Evolutionary conservation across 2,888 invertebrate species (phyloP).

Genomic region (Cerastis leucographa): DNA sequence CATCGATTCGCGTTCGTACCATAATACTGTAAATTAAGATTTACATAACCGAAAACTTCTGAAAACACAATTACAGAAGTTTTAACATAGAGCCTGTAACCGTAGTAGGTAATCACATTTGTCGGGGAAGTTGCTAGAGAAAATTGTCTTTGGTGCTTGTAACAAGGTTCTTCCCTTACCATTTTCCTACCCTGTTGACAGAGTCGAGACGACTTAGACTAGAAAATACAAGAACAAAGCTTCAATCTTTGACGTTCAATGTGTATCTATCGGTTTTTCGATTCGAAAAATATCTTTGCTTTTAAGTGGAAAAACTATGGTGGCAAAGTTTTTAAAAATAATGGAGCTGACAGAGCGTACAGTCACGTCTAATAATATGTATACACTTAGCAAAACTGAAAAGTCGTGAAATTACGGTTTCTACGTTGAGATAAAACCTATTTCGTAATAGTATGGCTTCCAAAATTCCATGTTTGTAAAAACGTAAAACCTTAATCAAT

Average conservation of each 20-base stretch:
- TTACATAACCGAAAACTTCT: conserved; percentile 85
- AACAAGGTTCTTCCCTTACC: conserved; percentile 79
- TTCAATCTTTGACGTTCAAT: conserved; percentile 42
- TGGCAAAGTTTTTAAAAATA: conserved; percentile 5
- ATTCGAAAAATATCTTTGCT: conserved; percentile 37
- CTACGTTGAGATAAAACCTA: too few species aligned
- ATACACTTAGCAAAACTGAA: too few species aligned
- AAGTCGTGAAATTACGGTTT: too few species aligned
- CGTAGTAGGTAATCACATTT: conserved; percentile 86
- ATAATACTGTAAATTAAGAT: conserved; percentile 84
- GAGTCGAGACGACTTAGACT: conserved; percentile 51
- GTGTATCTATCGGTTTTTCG: conserved; percentile 38
- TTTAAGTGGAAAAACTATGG: conserved; percentile 18
- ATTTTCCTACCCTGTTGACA: conserved; percentile 64
- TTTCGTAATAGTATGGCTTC: too few species aligned
- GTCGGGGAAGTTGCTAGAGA: conserved; percentile 83
- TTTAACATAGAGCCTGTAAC: conserved; percentile 84
- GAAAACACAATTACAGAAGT: conserved; percentile 88
- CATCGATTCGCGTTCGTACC: conserved; percentile 69
- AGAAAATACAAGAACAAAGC: conserved; percentile 50
- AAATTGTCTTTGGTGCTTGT: conserved; percentile 85
- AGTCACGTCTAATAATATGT: too few species aligned
- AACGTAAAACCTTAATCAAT: too few species aligned
- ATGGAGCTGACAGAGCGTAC: too few species aligned
- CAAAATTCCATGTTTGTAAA: too few species aligned